A percentile compares a stretch with the other conserved stretches of the same genome.
phyloP scores from a whole-genome alignment of 30 jellyfish, hydroid and myxozoan genomes.

The Pelagia noctiluca region DNA sequence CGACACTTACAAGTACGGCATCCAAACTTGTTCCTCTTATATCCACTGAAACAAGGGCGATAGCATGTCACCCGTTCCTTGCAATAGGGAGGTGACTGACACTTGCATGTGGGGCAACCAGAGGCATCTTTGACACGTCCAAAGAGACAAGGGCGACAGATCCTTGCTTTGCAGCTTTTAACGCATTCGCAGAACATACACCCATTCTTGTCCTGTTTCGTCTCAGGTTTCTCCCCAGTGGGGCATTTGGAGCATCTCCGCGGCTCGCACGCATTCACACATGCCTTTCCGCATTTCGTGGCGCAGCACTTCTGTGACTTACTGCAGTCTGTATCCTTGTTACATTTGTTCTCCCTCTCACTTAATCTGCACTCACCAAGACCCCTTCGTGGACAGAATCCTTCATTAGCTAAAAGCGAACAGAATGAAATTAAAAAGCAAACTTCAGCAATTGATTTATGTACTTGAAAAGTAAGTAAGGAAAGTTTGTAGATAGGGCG shows the following conservation, averaged over 20 bases:
- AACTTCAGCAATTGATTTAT: neutral
- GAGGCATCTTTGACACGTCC: neutral
- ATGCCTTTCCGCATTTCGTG: neutral
- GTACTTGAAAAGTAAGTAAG: neutral
- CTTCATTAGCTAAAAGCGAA: neutral
- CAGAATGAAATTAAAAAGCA: neutral
- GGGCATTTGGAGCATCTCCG: neutral
- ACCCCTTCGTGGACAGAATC: neutral
- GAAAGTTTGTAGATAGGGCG: neutral
- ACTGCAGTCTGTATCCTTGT: neutral
- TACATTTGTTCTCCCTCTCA: neutral
- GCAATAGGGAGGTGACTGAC: neutral
- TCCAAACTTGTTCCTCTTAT: neutral
- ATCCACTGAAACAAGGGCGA: constrained; percentile 1
- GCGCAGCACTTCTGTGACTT: neutral
- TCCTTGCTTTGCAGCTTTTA: neutral
- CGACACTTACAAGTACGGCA: neutral
- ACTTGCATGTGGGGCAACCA: neutral
- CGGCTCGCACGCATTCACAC: neutral
- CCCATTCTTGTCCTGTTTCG: constrained; percentile 1
- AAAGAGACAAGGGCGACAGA: constrained; percentile 4
- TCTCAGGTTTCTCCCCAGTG: neutral
- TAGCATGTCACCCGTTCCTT: neutral
- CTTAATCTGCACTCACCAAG: neutral
- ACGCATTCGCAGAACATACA: neutral